A percentile compares a stretch with the other conserved stretches of the same genome.
These are phyloP conservation scores for Lissocephala sabroskyi DNA, from an alignment of 2,888 invertebrate genomes.

Conservation along the genomic window DNA sequence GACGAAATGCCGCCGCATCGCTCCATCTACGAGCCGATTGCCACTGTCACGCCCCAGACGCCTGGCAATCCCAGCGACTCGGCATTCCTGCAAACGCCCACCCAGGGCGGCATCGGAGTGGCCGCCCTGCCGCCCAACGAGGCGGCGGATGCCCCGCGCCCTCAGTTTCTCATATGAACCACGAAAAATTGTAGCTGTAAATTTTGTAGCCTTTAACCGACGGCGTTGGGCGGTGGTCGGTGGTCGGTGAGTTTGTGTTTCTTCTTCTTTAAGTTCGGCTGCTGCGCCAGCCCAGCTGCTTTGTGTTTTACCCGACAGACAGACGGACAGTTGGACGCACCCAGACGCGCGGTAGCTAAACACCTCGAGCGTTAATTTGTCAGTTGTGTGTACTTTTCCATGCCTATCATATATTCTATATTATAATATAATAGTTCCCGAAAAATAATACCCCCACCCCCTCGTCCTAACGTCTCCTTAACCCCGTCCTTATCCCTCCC, in stretches of 20 bases:
- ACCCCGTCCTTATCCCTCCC: no score
- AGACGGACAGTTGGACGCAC: no score
- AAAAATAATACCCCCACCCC: no score
- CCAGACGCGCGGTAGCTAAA: constrained; percentile 21
- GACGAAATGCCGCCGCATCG: constrained; percentile 62
- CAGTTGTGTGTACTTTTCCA: background rate
- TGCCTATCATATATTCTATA: constrained; percentile 9
- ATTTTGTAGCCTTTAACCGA: background rate
- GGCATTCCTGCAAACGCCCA: constrained; percentile 68
- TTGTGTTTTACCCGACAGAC: no score
- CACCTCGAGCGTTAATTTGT: constrained; percentile 21
- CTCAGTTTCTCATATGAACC: constrained; percentile 50
- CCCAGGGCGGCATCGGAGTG: constrained; percentile 69
- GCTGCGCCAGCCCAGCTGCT: constrained; percentile 5
- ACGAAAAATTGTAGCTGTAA: background rate
- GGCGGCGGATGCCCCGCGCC: constrained; percentile 25
- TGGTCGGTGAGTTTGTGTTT: constrained; percentile 2
- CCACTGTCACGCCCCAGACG: constrained; percentile 37
- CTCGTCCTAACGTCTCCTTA: no score
- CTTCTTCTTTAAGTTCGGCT: constrained; percentile 23
- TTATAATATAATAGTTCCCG: background rate
- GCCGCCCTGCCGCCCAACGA: constrained; percentile 65
- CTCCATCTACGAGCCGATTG: constrained; percentile 69
- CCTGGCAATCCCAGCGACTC: constrained; percentile 40
- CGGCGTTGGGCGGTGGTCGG: constrained; percentile 13